Conservation (phyloP, 2,888 invertebrate genomes). For the Hirtodrosophila histrioides region DNA sequence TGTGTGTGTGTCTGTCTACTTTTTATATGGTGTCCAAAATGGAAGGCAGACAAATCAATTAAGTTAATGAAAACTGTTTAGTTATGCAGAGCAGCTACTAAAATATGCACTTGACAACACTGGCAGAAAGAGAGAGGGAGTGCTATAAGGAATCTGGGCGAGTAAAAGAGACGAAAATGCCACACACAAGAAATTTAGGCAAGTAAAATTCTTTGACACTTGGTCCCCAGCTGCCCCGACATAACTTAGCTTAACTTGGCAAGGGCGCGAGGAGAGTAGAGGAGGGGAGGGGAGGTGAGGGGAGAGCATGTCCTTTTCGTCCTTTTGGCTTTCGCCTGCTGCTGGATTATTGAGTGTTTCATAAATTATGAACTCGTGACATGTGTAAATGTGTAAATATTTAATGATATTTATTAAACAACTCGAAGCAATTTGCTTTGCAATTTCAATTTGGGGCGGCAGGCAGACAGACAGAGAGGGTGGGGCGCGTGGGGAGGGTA, state of each 20-base stretch:
- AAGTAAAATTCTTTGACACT: conserved; percentile 48
- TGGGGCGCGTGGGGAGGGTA: too few relatives aligned
- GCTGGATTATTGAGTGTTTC: conserved; percentile 46
- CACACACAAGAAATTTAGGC: conserved; percentile 2
- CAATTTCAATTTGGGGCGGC: conserved; percentile 2
- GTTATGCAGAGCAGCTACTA: conserved; percentile 50
- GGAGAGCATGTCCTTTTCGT: conserved; percentile 4
- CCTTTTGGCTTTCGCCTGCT: conserved; percentile 4
- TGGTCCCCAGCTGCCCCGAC: conserved; percentile 42
- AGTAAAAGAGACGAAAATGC: too few relatives aligned
- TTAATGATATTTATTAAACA: conserved; percentile 52
- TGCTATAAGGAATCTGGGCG: conserved; percentile 19
- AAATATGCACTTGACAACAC: conserved; percentile 47
- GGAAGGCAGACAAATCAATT: conserved; percentile 50
- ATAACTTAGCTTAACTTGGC: conserved; percentile 26
- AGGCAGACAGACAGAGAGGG: neutral
- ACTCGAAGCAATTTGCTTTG: conserved; percentile 28
- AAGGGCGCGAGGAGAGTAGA: too few relatives aligned
- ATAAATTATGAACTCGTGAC: conserved; percentile 51
- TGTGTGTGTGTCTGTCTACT: too few relatives aligned
- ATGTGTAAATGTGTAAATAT: conserved; percentile 52
- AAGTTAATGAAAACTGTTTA: conserved; percentile 66
- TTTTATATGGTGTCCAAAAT: conserved; percentile 1
- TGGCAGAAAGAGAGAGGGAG: neutral
- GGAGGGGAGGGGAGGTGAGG: neutral